A percentile compares a stretch with the other conserved stretches of the same genome.
phyloP scores from a whole-genome alignment of 2,113 vertebrate genomes.

The Laticauda laticaudata region DNA sequence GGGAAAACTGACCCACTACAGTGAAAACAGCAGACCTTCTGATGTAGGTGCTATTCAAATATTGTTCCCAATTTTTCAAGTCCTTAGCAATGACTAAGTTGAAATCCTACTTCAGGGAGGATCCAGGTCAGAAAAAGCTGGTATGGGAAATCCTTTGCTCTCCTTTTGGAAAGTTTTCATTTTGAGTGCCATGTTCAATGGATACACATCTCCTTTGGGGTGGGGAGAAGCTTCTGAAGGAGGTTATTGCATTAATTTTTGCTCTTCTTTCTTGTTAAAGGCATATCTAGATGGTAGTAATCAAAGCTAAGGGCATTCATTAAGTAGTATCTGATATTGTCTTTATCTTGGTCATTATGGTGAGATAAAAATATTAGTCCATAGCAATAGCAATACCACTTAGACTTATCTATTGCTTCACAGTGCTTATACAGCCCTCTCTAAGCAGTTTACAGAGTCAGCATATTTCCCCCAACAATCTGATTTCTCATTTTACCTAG shows the following conservation, averaged over 20 bases:
- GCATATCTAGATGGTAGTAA: background rate
- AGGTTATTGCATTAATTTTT: background rate
- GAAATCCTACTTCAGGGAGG: background rate
- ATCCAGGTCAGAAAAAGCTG: background rate
- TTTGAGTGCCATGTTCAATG: background rate
- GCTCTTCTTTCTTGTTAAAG: background rate
- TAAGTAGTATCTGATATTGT: background rate
- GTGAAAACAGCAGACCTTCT: background rate
- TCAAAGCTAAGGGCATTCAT: background rate
- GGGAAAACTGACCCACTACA: background rate
- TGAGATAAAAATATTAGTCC: background rate
- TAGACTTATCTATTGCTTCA: too few relatives aligned
- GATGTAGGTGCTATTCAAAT: background rate
- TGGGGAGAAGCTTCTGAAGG: background rate
- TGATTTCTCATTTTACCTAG: too few relatives aligned
- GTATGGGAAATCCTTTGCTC: background rate
- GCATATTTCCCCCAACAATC: too few relatives aligned
- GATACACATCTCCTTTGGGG: background rate
- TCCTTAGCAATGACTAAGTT: background rate
- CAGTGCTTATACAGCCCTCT: too few relatives aligned
- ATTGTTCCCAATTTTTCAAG: background rate
- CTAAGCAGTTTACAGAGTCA: too few relatives aligned
- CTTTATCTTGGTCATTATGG: background rate
- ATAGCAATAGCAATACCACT: too few relatives aligned
- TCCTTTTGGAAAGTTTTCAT: background rate